Evolutionary conservation across 2,113 vertebrate species (phyloP), one percentile per base, ranked within the genome.

Genomic region (Calidris pygmaea): DNA sequence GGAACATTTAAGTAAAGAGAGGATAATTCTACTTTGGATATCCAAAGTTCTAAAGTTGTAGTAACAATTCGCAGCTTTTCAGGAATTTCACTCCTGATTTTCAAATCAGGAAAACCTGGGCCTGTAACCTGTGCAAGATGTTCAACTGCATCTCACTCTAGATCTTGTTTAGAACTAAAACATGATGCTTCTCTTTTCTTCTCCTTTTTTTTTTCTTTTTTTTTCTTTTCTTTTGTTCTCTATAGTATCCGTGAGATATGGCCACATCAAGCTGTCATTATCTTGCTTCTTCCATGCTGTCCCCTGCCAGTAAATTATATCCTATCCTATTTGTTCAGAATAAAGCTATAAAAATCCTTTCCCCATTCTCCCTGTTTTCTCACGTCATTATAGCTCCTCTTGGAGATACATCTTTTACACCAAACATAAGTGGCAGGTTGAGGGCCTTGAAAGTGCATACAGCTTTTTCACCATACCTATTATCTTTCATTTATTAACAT

Each of bases 141-240:
- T 65, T 79, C 34, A 75, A 8, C 14, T 52, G 27, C 2, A 29
- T 41, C 50, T 79, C 86, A n/a, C 30, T 66, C 37, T 32, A 74
- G 30, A 62, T 3, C 9, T 76, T 50, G 17, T 7, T 65, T 77
- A 80, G 48, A 52, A 88, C 9, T 45, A 77, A 93, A 76, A 6
- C 29, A 45, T 24, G 12, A 11, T 55, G 18, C 27, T 85, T 72
- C 4, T 48, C 6, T 14, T 9, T 13, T 39, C 10, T 9, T 5
- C 8, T 8, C 34, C 2, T 3, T 5, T 3, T 1, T 2, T 3
- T 41, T 10, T 30, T 7, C 17, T 7, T 52, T 8, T 7, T 20
- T 5, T 48, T 5, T 8, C 3, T 2, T 14, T 32, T 21, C 12
- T 50, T 4, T 55, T 68, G 58, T 58, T 37, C 56, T 78, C 24